Conservation (phyloP, 2,888 invertebrate species). For the Trilocha varians region DNA sequence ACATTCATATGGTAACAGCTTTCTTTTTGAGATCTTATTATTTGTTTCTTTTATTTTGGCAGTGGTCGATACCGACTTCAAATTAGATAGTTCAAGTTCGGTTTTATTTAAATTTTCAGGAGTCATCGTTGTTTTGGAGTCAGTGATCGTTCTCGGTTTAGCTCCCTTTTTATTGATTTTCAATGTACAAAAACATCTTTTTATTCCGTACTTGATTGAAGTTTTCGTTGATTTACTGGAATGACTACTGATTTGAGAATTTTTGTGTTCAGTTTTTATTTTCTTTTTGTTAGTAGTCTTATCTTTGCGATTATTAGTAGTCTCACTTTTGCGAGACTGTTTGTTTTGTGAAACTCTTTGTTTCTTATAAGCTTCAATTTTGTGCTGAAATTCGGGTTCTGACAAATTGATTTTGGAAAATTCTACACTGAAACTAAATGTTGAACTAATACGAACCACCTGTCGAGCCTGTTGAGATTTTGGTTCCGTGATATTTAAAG, state of each 20-base stretch:
- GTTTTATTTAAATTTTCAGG: slow-evolving; percentile 6
- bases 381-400: background rate
- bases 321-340: background rate
- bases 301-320: too few species aligned
- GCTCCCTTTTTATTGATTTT: slow-evolving; percentile 19
- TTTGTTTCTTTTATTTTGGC: slow-evolving; percentile 11
- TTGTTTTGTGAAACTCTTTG: background rate
- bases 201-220: slow-evolving; percentile 17
- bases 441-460: slow-evolving; percentile 24
- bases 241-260: slow-evolving; percentile 19
- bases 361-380: background rate
- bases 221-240: slow-evolving; percentile 16
- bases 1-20: slow-evolving; percentile 23
- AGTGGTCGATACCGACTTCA: slow-evolving; percentile 8
- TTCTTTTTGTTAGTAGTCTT: slow-evolving; percentile 1
- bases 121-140: slow-evolving; percentile 12
- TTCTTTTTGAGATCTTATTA: slow-evolving; percentile 7
- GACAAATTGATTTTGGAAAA: slow-evolving; percentile 19
- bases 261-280: slow-evolving; percentile 9
- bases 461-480: slow-evolving; percentile 9
- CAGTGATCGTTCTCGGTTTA: slow-evolving; percentile 6
- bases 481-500: background rate
- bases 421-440: slow-evolving; percentile 21
- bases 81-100: slow-evolving; percentile 4
- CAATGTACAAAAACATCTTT: slow-evolving; percentile 31